These are phyloP conservation scores for Euwallacea fornicatus DNA, from an alignment of 1,140 invertebrate genomes.

Conservation along the genomic window DNA sequence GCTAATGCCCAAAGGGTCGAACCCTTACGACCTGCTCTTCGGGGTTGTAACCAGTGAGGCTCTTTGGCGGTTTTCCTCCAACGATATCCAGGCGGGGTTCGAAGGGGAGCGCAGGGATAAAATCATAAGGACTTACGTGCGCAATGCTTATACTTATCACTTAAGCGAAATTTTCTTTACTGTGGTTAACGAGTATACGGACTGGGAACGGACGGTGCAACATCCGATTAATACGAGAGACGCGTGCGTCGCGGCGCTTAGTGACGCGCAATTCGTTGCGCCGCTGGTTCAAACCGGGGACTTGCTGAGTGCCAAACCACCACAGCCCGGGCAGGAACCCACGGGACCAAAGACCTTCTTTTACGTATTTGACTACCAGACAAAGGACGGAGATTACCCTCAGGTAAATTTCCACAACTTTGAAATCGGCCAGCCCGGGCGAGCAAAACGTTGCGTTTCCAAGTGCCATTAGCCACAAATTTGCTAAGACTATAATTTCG, in stretches of 20 bases:
- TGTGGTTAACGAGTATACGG: constrained; percentile 94
- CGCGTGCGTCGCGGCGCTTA: constrained; percentile 87
- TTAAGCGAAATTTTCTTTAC: constrained; percentile 97
- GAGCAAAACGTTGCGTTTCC: background rate
- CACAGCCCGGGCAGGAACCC: constrained; percentile 55
- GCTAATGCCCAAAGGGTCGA: constrained; percentile 49
- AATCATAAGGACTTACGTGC: constrained; percentile 89
- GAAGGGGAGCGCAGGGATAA: constrained; percentile 85
- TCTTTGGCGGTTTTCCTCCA: constrained; percentile 77
- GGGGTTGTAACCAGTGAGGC: constrained; percentile 84
- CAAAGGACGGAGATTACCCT: constrained; percentile 87
- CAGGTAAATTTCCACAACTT: constrained; percentile 61
- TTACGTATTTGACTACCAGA: constrained; percentile 93
- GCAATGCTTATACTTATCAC: constrained; percentile 93
- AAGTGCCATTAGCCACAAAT: too few species aligned
- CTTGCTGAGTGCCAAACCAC: constrained; percentile 63
- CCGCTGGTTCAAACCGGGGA: constrained; percentile 82
- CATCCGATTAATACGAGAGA: constrained; percentile 92
- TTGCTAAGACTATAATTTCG: too few species aligned
- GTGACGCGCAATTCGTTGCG: constrained; percentile 89
- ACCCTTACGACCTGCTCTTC: constrained; percentile 77
- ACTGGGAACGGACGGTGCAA: constrained; percentile 91
- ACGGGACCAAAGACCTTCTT: constrained; percentile 76
- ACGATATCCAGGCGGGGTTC: constrained; percentile 86
- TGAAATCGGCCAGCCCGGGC: background rate